Conservation (phyloP, 2,113 vertebrate species). For the Cariama cristata region DNA sequence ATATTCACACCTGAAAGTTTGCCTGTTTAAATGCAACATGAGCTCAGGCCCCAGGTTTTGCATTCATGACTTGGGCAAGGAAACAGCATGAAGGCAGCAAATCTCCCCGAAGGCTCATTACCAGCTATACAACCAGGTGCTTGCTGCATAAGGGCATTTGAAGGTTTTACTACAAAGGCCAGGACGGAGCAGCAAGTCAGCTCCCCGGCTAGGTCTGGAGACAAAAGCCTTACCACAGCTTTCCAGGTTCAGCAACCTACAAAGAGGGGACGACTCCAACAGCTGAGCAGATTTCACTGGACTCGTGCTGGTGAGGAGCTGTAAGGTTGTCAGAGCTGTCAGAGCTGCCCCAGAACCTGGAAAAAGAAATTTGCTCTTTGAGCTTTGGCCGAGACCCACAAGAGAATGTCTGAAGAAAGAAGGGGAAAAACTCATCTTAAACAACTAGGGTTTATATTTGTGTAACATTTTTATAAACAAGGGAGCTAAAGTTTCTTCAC, state of each 20-base stretch:
- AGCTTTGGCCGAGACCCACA: neutral
- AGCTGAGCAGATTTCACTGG: neutral
- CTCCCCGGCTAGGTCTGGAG: neutral
- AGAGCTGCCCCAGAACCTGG: neutral
- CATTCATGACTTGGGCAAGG: fast-evolving
- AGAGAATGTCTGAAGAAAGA: neutral
- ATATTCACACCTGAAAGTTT: neutral
- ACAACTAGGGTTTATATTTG: neutral
- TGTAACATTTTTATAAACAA: neutral
- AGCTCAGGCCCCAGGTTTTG: neutral
- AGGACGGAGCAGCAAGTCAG: neutral
- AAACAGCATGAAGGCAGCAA: neutral
- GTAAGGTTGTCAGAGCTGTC: neutral
- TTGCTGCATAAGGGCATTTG: neutral
- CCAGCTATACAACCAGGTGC: neutral
- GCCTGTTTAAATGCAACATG: neutral
- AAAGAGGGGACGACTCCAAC: neutral
- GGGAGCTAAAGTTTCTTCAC: neutral
- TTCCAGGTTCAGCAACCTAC: neutral
- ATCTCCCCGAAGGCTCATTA: neutral
- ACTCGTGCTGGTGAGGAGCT: neutral
- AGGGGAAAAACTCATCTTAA: neutral
- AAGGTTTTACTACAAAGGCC: neutral
- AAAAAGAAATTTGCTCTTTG: neutral
- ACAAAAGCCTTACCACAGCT: neutral